Base-by-base conservation (phyloP, 2,797 vertebrate species). In the Rhinatrema bivittatum region DNA sequence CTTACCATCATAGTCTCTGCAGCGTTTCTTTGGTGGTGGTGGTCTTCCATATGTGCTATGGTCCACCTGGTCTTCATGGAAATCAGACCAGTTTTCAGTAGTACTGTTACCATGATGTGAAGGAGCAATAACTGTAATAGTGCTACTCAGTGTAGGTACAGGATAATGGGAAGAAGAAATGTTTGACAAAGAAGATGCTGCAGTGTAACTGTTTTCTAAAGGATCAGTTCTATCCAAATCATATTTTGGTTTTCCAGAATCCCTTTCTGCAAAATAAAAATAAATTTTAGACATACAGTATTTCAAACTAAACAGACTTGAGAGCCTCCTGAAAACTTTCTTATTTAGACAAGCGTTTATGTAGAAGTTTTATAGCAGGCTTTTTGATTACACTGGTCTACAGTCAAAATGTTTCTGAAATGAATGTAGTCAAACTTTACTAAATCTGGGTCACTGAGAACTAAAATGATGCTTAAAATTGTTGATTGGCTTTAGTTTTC, bases 1-100 rank as follows among this genome's bases (percentile, higher is more conserved):
- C 69, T 74, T 81, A 97, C 96, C 94, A 39, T 97, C 93, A 60
- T 98, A 98, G 69, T 98, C 94, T 44, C 94, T 85, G 66, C 96
- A 99, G 25, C 96, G 82, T 56, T 97, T 98, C 69, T 97, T 91
- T 42, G 77, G 89, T 46, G 87, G 86, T 1, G 86, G 89, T 25
- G 77, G 88, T 65, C 91, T 84, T 29, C 59, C 77, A 9, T 94
- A 98, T 9, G 86, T 85, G 32, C 82, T 84, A 19, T 88, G 91
- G 38, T 95, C 91, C 61, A 93, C 70, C 19, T 84, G 90, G 23
- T 91, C 89, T 36, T 90, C 89, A 46, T 74, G 86, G 61, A 97
- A 97, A 46, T 94, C 91, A 0, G 91, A 91, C 94, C 94, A 98
- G 44, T 91, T 99, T 79, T 98, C 96, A 3, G 87, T 91, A 62